Evolutionary conservation across 2,888 invertebrate genomes (phyloP).

Genomic region (Lithophane ornitopus): DNA sequence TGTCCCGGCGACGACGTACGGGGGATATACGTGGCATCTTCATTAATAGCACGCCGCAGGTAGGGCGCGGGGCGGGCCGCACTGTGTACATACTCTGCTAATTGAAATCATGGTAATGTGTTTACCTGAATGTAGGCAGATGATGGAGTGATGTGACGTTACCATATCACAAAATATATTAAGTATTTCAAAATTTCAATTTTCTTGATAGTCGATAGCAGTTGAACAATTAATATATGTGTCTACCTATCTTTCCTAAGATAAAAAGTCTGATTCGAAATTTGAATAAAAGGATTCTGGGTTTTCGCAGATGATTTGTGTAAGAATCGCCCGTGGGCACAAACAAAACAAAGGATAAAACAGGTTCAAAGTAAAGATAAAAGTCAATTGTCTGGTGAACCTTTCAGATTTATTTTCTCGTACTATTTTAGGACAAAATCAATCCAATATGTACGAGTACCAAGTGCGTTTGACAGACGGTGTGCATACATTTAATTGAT

Average conservation of each 20-base stretch:
- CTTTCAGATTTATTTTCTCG: slow-evolving; percentile 17
- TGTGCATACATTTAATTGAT: background rate
- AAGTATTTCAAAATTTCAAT: slow-evolving; percentile 1
- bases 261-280: slow-evolving; percentile 8
- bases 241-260: background rate
- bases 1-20: slow-evolving; percentile 69
- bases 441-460: slow-evolving; percentile 23
- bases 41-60: slow-evolving; percentile 73
- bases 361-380: slow-evolving; percentile 52
- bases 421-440: slow-evolving; percentile 7
- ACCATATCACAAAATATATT: slow-evolving; percentile 36
- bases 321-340: slow-evolving; percentile 24
- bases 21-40: slow-evolving; percentile 71
- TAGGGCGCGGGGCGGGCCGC: slow-evolving; percentile 55
- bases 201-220: slow-evolving; percentile 16
- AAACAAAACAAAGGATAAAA: slow-evolving; percentile 50
- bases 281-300: slow-evolving; percentile 16
- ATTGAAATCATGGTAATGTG: slow-evolving; percentile 72
- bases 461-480: background rate
- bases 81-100: slow-evolving; percentile 67
- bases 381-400: slow-evolving; percentile 40
- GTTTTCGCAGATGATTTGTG: slow-evolving; percentile 38
- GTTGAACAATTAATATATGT: background rate
- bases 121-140: slow-evolving; percentile 61
- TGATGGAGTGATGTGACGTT: slow-evolving; percentile 54